A percentile compares a stretch with the other conserved stretches of the same genome.
Evolutionary conservation across 2,113 vertebrate species (phyloP).

Genomic region (Corythoichthys haematopterus): DNA sequence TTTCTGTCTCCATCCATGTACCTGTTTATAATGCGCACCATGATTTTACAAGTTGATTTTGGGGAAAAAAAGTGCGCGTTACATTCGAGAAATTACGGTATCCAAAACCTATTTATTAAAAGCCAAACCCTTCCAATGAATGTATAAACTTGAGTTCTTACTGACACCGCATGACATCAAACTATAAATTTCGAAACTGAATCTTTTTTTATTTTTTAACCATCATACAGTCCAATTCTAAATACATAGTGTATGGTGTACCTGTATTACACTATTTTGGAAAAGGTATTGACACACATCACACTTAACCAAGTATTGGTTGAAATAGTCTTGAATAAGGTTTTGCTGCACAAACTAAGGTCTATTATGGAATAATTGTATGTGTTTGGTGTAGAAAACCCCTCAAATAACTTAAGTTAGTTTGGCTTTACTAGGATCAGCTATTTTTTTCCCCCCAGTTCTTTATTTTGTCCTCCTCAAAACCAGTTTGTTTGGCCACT

Average conservation of each 20-base stretch:
- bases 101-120: too few species aligned
- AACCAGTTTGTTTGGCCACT: conserved; percentile 22
- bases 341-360: background rate
- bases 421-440: background rate
- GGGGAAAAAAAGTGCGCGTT: too few species aligned
- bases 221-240: background rate
- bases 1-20: too few species aligned
- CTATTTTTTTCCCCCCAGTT: conserved; percentile 2
- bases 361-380: background rate
- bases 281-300: background rate
- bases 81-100: too few species aligned
- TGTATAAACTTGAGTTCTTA: background rate
- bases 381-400: background rate
- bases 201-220: background rate
- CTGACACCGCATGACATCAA: background rate
- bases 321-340: background rate
- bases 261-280: background rate
- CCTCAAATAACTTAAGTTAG: background rate
- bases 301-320: background rate
- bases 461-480: conserved; percentile 12
- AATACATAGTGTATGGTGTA: background rate
- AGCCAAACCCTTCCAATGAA: background rate
- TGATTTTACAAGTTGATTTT: too few species aligned
- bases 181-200: background rate
- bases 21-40: too few species aligned